These are phyloP conservation scores for Aurelia aurita complex sp. Pacific DNA, from an alignment of 30 jellyfish, hydroid and myxozoan species.

Conservation along the genomic window DNA sequence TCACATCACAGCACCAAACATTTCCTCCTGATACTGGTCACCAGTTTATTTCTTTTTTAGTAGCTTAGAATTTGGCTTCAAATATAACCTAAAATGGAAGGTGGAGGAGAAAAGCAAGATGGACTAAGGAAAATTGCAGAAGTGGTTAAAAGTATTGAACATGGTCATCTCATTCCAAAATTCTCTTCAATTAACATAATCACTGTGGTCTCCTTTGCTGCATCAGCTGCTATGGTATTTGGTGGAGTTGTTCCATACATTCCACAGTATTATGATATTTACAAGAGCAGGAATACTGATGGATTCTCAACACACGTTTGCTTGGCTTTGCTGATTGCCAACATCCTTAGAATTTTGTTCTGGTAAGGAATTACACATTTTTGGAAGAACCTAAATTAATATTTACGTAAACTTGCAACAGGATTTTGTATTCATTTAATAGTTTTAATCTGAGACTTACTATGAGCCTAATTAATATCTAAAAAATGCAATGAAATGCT, in stretches of 20 bases:
- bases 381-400: too few relatives aligned
- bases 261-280: conserved; percentile 94
- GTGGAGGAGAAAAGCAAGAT: conserved; percentile 5
- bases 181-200: conserved; percentile 74
- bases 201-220: conserved; percentile 87
- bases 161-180: conserved; percentile 74
- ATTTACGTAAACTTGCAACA: too few relatives aligned
- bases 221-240: conserved; percentile 98
- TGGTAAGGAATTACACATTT: conserved; percentile 60
- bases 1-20: too few relatives aligned
- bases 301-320: conserved; percentile 97
- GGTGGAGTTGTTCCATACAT: conserved; percentile 98
- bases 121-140: conserved; percentile 54
- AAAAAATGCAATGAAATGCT: too few relatives aligned
- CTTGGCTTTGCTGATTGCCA: conserved; percentile 87
- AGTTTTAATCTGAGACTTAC: too few relatives aligned
- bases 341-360: conserved; percentile 83
- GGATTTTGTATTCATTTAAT: too few relatives aligned
- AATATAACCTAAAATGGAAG: too few relatives aligned
- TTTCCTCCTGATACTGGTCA: too few relatives aligned
- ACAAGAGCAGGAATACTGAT: conserved; percentile 61
- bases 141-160: conserved; percentile 57
- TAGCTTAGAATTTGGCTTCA: too few relatives aligned
- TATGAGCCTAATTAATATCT: too few relatives aligned
- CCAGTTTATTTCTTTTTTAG: too few relatives aligned